phyloP scores from a whole-genome alignment of 2,797 vertebrate species.

The Clarias fuscus region DNA sequence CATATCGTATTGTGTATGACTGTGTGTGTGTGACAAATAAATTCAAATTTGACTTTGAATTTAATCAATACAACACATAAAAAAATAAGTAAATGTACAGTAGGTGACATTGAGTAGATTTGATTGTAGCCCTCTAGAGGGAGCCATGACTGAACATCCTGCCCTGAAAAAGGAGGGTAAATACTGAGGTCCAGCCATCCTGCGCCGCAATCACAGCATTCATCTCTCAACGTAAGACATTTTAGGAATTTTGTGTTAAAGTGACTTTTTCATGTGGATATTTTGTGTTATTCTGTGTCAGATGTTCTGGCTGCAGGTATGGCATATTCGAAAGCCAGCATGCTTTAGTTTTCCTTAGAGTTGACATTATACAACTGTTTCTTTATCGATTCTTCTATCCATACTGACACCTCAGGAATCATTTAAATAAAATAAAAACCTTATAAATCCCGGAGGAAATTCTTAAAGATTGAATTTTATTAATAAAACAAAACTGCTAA shows the following conservation, averaged over 20 bases:
- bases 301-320: neutral
- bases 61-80: neutral
- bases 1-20: too few species aligned
- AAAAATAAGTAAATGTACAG: neutral
- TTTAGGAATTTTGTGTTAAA: neutral
- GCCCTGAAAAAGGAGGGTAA: neutral
- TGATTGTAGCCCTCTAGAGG: constrained; percentile 19
- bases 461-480: neutral
- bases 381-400: neutral
- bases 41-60: too few species aligned
- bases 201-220: too few species aligned
- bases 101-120: neutral
- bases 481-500: neutral
- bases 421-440: too few species aligned
- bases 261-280: neutral
- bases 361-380: neutral
- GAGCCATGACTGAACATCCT: neutral
- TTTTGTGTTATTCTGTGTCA: neutral
- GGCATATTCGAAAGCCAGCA: neutral
- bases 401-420: neutral
- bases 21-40: too few species aligned
- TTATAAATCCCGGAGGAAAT: too few species aligned
- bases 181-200: too few species aligned
- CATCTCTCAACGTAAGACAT: neutral
- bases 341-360: neutral